These are phyloP conservation scores for Sylvilagus floridanus DNA, from an alignment of 2,797 vertebrate genomes.

Conservation along the genomic window DNA sequence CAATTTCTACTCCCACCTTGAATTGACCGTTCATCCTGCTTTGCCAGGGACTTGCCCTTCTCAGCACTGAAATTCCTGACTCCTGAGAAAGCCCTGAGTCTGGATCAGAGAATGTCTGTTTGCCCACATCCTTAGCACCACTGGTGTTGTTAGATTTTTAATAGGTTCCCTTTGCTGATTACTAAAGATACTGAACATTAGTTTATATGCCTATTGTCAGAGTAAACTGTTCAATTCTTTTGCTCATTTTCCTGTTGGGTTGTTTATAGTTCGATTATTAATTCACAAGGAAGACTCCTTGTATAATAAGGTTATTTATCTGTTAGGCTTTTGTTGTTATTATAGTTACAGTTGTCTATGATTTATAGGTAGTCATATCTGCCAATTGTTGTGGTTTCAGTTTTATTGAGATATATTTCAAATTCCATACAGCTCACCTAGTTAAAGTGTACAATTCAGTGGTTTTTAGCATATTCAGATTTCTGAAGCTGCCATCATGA, in stretches of 20 bases:
- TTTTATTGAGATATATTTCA: slow-evolving; percentile 43
- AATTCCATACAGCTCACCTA: neutral
- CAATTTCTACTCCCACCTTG: neutral
- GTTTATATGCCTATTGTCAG: slow-evolving; percentile 31
- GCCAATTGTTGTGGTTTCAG: neutral
- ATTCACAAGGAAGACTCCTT: slow-evolving; percentile 20
- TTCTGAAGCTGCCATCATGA: neutral
- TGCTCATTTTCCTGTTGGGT: neutral
- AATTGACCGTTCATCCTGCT: neutral
- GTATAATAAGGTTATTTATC: neutral
- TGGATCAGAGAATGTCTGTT: neutral
- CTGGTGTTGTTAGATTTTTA: neutral
- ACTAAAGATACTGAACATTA: slow-evolving; percentile 16
- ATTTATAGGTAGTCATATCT: neutral
- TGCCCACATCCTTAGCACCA: neutral
- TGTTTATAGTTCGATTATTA: slow-evolving; percentile 51
- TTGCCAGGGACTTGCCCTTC: neutral
- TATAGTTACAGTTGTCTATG: neutral
- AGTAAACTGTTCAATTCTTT: slow-evolving; percentile 10
- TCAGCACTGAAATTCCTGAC: neutral
- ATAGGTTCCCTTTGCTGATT: neutral
- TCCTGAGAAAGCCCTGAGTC: neutral
- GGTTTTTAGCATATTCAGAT: neutral
- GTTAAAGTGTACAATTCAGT: neutral
- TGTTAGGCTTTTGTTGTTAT: slow-evolving; percentile 50